Conservation (phyloP, 2,888 invertebrate genomes). For the Cheiracanthium punctorium region DNA sequence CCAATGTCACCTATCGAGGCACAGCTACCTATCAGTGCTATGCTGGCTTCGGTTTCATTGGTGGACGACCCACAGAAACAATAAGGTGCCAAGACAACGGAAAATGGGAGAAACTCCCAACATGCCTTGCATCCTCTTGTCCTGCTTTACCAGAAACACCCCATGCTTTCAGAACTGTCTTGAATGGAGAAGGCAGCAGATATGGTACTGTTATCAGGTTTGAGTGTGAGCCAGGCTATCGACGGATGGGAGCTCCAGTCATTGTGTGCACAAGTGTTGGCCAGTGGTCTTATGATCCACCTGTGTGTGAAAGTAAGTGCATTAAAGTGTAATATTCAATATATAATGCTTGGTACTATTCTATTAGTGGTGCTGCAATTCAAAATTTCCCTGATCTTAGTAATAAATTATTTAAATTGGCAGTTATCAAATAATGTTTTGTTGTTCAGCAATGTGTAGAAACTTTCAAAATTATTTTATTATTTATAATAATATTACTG, state of each 20-base stretch:
- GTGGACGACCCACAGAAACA: conserved; percentile 89
- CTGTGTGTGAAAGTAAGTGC: conserved; percentile 87
- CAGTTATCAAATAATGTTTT: too few species aligned
- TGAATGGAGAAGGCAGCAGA: conserved; percentile 92
- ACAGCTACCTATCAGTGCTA: conserved; percentile 97
- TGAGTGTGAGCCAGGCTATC: conserved; percentile 93
- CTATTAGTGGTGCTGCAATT: too few species aligned
- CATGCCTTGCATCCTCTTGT: conserved; percentile 94
- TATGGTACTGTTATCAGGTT: conserved; percentile 95
- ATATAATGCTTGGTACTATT: background rate
- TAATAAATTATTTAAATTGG: too few species aligned
- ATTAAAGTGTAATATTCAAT: background rate
- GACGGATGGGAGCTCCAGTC: conserved; percentile 89
- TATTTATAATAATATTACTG: too few species aligned
- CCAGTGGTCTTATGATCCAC: conserved; percentile 94
- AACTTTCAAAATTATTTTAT: too few species aligned
- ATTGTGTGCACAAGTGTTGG: conserved; percentile 96
- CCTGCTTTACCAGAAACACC: conserved; percentile 89
- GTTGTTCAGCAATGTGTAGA: too few species aligned
- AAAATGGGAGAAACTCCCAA: conserved; percentile 93
- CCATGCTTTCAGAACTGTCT: conserved; percentile 88
- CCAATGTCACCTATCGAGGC: conserved; percentile 95
- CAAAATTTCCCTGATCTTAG: too few species aligned
- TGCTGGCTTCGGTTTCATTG: conserved; percentile 90
- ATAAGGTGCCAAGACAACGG: conserved; percentile 93